phyloP scores from a whole-genome alignment of 2,888 invertebrate species.

The Drosophila rubida region DNA sequence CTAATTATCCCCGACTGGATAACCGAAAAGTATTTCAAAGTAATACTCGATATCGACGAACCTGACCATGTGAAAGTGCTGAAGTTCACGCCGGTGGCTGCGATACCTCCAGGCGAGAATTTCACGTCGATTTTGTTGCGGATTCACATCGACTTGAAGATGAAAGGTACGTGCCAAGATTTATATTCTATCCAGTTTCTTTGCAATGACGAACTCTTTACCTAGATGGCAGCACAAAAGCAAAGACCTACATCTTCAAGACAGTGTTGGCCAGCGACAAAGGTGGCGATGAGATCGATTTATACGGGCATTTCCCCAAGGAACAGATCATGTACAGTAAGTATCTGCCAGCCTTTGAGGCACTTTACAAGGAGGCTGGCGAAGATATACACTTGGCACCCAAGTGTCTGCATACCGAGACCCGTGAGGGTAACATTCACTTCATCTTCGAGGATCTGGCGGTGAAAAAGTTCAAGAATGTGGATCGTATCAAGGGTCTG shows the following conservation, averaged over 20 bases:
- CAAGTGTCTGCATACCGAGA: slow-evolving; percentile 69
- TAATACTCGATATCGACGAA: slow-evolving; percentile 67
- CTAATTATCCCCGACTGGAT: slow-evolving; percentile 75
- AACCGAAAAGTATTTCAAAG: slow-evolving; percentile 67
- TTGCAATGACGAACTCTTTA: not conserved
- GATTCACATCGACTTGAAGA: slow-evolving; percentile 69
- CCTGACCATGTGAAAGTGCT: slow-evolving; percentile 60
- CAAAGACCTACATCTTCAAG: slow-evolving; percentile 76
- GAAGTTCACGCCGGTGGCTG: slow-evolving; percentile 72
- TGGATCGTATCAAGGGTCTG: slow-evolving; percentile 76
- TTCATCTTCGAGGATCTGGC: slow-evolving; percentile 82
- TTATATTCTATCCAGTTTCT: not conserved
- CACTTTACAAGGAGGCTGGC: slow-evolving; percentile 72
- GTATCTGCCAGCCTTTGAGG: slow-evolving; percentile 79
- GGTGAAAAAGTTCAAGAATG: slow-evolving; percentile 61
- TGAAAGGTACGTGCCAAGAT: slow-evolving; percentile 65
- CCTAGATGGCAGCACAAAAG: slow-evolving; percentile 64
- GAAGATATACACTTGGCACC: slow-evolving; percentile 74
- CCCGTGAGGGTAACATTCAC: slow-evolving; percentile 55
- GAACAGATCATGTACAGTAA: slow-evolving; percentile 78
- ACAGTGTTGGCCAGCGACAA: slow-evolving; percentile 67
- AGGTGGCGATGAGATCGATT: slow-evolving; percentile 62
- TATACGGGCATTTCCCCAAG: slow-evolving; percentile 75
- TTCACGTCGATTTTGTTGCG: slow-evolving; percentile 80
- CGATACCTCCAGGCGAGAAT: slow-evolving; percentile 81